These are phyloP conservation scores for Lycia hirtaria DNA, from an alignment of 2,888 invertebrate species.

Conservation along the genomic window DNA sequence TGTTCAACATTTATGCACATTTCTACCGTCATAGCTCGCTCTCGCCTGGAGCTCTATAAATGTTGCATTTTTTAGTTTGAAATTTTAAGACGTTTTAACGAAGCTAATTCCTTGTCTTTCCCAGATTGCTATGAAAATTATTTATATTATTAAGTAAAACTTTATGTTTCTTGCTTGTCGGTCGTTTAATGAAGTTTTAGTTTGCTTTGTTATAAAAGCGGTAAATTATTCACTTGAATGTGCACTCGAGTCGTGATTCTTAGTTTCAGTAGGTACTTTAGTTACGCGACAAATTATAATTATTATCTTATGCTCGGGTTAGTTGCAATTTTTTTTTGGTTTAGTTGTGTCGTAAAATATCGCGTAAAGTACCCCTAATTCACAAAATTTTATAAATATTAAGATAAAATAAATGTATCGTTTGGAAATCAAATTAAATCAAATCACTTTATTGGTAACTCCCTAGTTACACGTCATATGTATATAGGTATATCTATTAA, in stretches of 20 bases:
- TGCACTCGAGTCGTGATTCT: constrained; percentile 4
- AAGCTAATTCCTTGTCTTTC: constrained; percentile 12
- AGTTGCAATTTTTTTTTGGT: no score
- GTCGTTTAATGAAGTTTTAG: constrained; percentile 9
- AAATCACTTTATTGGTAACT: no score
- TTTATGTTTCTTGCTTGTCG: constrained; percentile 5
- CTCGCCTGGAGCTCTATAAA: not conserved
- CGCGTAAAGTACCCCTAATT: no score
- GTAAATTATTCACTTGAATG: constrained; percentile 9
- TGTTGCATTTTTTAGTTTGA: constrained; percentile 7
- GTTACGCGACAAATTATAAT: not conserved
- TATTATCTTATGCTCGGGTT: no score
- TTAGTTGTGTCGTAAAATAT: no score
- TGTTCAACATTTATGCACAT: not conserved
- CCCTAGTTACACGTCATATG: no score
- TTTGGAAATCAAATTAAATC: no score
- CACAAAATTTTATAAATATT: no score
- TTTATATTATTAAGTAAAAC: constrained; percentile 9
- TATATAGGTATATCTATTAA: no score
- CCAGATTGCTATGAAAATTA: constrained; percentile 12
- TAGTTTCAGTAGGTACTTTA: not conserved
- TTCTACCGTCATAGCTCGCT: not conserved
- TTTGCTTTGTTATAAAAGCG: constrained; percentile 16
- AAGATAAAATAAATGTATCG: no score
- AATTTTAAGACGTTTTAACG: constrained; percentile 13